Percentiles rank a stretch among this genome's conserved stretches.
Evolutionary conservation across 2,113 vertebrate genomes (phyloP).

Genomic region (Otus sunia): DNA sequence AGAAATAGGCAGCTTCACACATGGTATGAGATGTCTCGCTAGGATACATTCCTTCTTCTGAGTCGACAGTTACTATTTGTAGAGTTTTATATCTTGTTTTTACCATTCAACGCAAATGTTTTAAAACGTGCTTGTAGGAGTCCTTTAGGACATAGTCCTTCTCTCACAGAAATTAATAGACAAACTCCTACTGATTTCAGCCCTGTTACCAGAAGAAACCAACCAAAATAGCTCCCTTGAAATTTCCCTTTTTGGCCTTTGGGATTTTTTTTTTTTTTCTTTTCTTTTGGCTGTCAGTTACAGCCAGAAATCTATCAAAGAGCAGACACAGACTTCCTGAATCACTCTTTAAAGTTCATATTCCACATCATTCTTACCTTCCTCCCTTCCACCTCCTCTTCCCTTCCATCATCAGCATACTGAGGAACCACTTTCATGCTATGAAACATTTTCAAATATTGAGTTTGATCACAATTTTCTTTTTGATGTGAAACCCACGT

Average conservation of each 20-base stretch:
- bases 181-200: constrained; percentile 33
- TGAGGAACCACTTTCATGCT: background rate
- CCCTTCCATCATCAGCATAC: background rate
- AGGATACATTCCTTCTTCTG: constrained; percentile 28
- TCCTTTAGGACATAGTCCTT: background rate
- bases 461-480: background rate
- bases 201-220: background rate
- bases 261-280: background rate
- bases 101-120: constrained; percentile 23
- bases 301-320: background rate
- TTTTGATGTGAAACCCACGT: background rate
- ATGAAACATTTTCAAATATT: background rate
- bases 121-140: constrained; percentile 25
- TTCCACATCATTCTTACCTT: background rate
- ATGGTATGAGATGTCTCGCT: background rate
- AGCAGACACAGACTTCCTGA: background rate
- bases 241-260: background rate
- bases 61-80: constrained; percentile 43
- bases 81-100: constrained; percentile 17
- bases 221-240: background rate
- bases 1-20: constrained; percentile 50
- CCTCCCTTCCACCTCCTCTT: background rate
- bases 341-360: constrained; percentile 14
- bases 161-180: constrained; percentile 13
- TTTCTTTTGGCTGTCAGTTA: background rate